phyloP scores from a whole-genome alignment of 2,113 vertebrate species.

The Rhinoderma darwinii region DNA sequence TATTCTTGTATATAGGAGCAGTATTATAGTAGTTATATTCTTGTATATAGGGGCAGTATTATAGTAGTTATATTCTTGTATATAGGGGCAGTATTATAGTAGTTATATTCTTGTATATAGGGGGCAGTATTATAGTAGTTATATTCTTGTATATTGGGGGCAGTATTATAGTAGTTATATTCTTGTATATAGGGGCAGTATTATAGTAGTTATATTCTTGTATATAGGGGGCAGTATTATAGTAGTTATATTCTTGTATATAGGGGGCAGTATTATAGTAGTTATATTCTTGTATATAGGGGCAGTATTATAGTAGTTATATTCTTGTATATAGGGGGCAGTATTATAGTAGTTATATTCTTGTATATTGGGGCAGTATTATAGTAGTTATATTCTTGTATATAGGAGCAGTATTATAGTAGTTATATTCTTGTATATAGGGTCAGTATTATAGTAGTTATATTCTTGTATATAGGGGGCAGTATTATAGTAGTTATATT shows the following conservation, averaged over 20 bases:
- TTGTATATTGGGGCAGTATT: neutral
- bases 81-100: neutral
- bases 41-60: neutral
- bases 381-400: slow-evolving; percentile 17
- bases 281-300: slow-evolving; percentile 6
- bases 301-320: slow-evolving; percentile 4
- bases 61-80: slow-evolving; percentile 9
- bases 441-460: slow-evolving; percentile 7
- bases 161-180: slow-evolving; percentile 7
- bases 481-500: slow-evolving; percentile 15
- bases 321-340: neutral
- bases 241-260: slow-evolving; percentile 8
- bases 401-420: slow-evolving; percentile 2
- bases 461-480: neutral
- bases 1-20: slow-evolving; percentile 8
- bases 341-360: slow-evolving; percentile 21
- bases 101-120: slow-evolving; percentile 1
- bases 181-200: neutral
- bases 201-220: slow-evolving; percentile 15
- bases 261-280: slow-evolving; percentile 4
- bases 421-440: slow-evolving; percentile 11
- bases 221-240: slow-evolving; percentile 4
- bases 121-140: slow-evolving; percentile 14
- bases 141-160: neutral
- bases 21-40: slow-evolving; percentile 27